Evolutionary conservation across 2,797 vertebrate species (phyloP).

Genomic region (Sebastes matsubarae): DNA sequence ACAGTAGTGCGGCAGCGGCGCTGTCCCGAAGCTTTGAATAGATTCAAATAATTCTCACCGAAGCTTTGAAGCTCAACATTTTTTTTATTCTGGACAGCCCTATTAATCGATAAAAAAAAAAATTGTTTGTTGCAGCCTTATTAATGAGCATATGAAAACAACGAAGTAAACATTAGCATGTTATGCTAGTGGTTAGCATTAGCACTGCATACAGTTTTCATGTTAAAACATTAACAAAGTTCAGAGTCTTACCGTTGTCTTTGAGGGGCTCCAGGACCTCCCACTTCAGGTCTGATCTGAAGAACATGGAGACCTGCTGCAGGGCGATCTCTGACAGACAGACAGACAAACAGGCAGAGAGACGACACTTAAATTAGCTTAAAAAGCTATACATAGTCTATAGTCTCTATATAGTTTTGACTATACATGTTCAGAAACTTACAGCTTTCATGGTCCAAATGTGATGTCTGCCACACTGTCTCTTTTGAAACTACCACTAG

Average conservation of each 20-base stretch:
- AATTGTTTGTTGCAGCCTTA: background rate
- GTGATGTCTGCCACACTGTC: background rate
- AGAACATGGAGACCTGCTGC: conserved; percentile 99
- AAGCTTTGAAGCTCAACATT: too few species aligned
- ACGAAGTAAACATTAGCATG: background rate
- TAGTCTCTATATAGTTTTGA: background rate
- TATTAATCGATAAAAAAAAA: too few species aligned
- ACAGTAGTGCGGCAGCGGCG: too few species aligned
- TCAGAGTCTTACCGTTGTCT: conserved; percentile 90
- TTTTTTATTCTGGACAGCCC: too few species aligned
- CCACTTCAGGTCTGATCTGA: conserved; percentile 96
- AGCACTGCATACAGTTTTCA: background rate
- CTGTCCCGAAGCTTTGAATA: too few species aligned
- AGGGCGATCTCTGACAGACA: conserved; percentile 91
- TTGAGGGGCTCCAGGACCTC: conserved; percentile 95
- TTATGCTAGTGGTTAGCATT: background rate
- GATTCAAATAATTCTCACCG: too few species aligned
- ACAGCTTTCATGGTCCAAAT: background rate
- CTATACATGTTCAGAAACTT: background rate
- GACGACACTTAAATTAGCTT: background rate
- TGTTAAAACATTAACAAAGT: background rate
- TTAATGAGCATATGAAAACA: background rate
- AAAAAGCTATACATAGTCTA: background rate
- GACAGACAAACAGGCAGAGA: background rate
- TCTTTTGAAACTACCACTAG: background rate